Evolutionary conservation across 2,113 vertebrate species (phyloP).

Genomic region (Sterrhoptilus dennistouni): DNA sequence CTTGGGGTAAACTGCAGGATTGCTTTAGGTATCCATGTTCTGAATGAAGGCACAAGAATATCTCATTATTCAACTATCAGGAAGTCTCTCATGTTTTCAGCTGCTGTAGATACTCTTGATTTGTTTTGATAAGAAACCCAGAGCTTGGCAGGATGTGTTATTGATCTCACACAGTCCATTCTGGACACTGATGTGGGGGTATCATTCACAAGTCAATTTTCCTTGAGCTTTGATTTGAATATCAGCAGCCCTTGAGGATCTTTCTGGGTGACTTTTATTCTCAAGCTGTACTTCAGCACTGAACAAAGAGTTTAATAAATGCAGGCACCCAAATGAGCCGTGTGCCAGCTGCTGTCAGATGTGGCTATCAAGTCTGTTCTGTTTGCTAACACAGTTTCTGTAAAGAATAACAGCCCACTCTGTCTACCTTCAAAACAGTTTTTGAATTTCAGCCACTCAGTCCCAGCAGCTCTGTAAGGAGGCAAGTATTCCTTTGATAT

Average conservation of each 20-base stretch:
- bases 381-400: neutral
- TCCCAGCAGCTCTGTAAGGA: neutral
- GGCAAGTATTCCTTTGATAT: neutral
- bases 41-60: neutral
- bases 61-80: neutral
- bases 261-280: neutral
- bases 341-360: neutral
- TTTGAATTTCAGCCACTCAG: neutral
- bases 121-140: neutral
- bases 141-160: neutral
- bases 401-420: neutral
- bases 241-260: neutral
- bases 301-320: neutral
- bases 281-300: neutral
- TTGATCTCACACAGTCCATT: neutral
- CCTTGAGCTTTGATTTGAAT: conserved; percentile 17
- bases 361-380: neutral
- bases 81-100: neutral
- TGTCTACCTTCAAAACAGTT: neutral
- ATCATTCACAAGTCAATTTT: conserved; percentile 1
- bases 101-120: neutral
- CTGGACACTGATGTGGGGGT: neutral
- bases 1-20: neutral
- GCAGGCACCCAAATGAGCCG: neutral
- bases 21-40: neutral